These are phyloP conservation scores for Aleiodes alternator DNA, from an alignment of 2,888 invertebrate genomes.

Conservation along the genomic window DNA sequence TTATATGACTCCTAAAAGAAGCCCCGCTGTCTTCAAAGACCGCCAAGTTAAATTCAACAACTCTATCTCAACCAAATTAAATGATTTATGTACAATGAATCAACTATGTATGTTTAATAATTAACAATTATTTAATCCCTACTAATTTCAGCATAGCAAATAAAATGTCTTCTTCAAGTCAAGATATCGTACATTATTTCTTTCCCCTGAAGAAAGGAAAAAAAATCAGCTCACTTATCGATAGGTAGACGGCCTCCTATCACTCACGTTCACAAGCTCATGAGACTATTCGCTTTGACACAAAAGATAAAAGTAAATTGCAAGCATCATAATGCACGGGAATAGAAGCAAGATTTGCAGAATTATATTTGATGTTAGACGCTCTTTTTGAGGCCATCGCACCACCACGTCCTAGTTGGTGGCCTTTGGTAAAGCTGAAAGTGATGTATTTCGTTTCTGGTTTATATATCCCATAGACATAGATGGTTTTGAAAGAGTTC, in stretches of 20 bases:
- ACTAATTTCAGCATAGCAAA: not conserved
- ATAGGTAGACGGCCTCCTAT: constrained; percentile 72
- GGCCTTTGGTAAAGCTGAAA: no score
- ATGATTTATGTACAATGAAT: not conserved
- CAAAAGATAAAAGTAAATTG: constrained; percentile 30
- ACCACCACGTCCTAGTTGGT: no score
- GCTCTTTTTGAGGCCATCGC: no score
- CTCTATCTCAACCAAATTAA: no score
- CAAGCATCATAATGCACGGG: not conserved
- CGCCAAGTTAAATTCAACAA: no score
- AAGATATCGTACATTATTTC: constrained; percentile 16
- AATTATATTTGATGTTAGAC: no score
- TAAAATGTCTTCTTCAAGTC: constrained; percentile 1
- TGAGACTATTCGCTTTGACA: constrained; percentile 17
- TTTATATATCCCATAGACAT: no score
- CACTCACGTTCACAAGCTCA: constrained; percentile 50
- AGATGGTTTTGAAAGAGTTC: no score
- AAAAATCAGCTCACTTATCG: constrained; percentile 60
- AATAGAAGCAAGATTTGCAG: not conserved
- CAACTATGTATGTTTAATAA: not conserved
- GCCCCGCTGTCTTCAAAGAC: no score
- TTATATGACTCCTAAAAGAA: no score
- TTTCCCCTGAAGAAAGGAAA: not conserved
- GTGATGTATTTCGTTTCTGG: no score
- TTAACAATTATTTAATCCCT: constrained; percentile 1